These are phyloP conservation scores for Drosophila ercepeae DNA, from an alignment of 1,140 invertebrate genomes.

Conservation along the genomic window DNA sequence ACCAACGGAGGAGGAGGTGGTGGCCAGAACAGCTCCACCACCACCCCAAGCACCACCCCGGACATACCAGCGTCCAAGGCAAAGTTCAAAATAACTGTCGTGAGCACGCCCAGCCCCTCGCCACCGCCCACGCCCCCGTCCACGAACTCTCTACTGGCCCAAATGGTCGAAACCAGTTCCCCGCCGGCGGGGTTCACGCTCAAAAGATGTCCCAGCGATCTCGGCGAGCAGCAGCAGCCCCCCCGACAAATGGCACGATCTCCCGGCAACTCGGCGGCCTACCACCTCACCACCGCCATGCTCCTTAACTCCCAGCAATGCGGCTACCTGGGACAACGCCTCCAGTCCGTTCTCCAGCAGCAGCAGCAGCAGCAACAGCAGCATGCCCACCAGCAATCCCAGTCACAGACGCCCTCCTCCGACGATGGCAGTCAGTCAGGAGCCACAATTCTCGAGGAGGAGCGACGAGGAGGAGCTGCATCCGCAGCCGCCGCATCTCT, in stretches of 20 bases:
- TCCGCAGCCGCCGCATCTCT: conserved; percentile 87
- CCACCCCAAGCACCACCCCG: conserved; percentile 24
- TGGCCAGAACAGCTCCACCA: conserved; percentile 35
- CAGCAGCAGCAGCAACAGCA: conserved; percentile 69
- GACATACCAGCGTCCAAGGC: conserved; percentile 46
- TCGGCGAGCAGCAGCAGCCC: conserved; percentile 59
- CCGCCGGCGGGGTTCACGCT: conserved; percentile 71
- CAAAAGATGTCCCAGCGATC: conserved; percentile 69
- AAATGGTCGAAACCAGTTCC: conserved; percentile 78
- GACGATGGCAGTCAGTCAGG: conserved; percentile 81
- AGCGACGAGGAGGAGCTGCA: conserved; percentile 84
- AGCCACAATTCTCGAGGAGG: conserved; percentile 72
- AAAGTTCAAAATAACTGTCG: conserved; percentile 81
- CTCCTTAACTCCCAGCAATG: conserved; percentile 81
- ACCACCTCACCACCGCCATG: conserved; percentile 82
- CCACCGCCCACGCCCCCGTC: conserved; percentile 70
- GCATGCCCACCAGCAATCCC: conserved; percentile 62
- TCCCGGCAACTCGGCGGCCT: conserved; percentile 61
- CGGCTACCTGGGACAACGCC: conserved; percentile 74
- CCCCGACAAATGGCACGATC: conserved; percentile 60
- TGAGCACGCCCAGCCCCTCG: conserved; percentile 77
- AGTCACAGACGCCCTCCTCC: conserved; percentile 73
- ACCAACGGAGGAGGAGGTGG: conserved; percentile 27
- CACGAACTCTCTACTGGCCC: conserved; percentile 23
- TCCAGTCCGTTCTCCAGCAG: conserved; percentile 75